Base-by-base conservation (phyloP, 2,797 vertebrate species). In the Dendrocincla tyrannina region DNA sequence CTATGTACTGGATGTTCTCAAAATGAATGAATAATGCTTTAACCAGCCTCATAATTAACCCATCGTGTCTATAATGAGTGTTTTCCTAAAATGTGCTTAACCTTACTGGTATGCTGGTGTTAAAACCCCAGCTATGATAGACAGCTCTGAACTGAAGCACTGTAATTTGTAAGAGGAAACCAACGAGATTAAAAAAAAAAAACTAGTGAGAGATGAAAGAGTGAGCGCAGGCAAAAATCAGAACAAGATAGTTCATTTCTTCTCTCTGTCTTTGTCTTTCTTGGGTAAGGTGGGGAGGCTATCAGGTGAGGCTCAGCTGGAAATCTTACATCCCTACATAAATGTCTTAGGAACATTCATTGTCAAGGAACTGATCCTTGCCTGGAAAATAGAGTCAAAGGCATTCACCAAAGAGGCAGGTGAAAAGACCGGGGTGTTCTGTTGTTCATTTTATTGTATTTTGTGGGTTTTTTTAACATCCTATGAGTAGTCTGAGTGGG, bases 241-340 rank as follows among this genome's bases (percentile, higher is more conserved):
- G 49, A 91, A 64, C n/a, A 67, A 67, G 27, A 27, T 11, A 24
- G 14, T 62, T 82, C 2, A 3, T 75, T 55, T 58, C 14, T 75
- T 13, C 6, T 32, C 6, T 64, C 50, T 62, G 24, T 41, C 15
- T 27, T 76, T 47, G 4, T 37, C 13, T 44, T 67, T 50, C 41
- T 62, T 67, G 6, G 3, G 3, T 18, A 37, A 52, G 10, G 13
- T 47, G 7, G 17, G 5, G 10, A 14, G 24, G 12, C 63, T 64
- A 82, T 84, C 46, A 67, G 59, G 28, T 47, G 82, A 30, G 77
- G 77, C 79, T 96, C 53, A 88, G 56, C 37, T 90, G 70, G 42
- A 96, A 87, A 52, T 68, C 55, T 95, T 89, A 96, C 96, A 96
- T 95, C 63, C 32, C 67, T 93, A 95, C 96, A 95, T 90, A 93